Conservation (phyloP, 2,888 invertebrate species). For the Drosophila rellima region DNA sequence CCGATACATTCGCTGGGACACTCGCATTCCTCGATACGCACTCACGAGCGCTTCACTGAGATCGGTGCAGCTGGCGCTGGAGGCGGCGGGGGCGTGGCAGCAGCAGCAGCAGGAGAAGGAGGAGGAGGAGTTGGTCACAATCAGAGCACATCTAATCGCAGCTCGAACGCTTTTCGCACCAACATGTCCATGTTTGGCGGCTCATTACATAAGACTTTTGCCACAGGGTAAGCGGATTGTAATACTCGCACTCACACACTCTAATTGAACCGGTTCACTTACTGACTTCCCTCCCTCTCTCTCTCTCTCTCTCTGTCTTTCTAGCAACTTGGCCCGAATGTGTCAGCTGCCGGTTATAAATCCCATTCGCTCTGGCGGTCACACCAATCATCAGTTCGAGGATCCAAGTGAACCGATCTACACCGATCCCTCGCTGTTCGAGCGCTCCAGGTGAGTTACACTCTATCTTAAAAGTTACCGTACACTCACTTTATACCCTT, state of each 20-base stretch:
- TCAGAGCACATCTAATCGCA: slow-evolving; percentile 79
- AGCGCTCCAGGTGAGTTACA: slow-evolving; percentile 89
- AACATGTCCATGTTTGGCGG: slow-evolving; percentile 89
- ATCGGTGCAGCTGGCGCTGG: slow-evolving; percentile 69
- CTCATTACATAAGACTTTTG: slow-evolving; percentile 90
- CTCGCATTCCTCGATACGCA: slow-evolving; percentile 86
- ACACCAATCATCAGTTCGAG: slow-evolving; percentile 88
- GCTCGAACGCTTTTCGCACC: slow-evolving; percentile 82
- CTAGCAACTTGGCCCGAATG: slow-evolving; percentile 86
- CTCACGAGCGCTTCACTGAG: slow-evolving; percentile 85
- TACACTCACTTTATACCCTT: slow-evolving; percentile 2
- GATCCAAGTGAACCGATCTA: slow-evolving; percentile 97
- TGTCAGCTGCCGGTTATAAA: slow-evolving; percentile 86
- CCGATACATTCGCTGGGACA: slow-evolving; percentile 85
- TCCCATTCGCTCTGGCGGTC: slow-evolving; percentile 86
- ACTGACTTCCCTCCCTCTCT: slow-evolving; percentile 16
- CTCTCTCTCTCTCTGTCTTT: slow-evolving; percentile 1
- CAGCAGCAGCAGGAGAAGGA: slow-evolving; percentile 22
- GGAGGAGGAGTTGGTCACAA: slow-evolving; percentile 50
- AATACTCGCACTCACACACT: not conserved
- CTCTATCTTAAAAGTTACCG: not conserved
- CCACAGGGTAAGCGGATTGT: slow-evolving; percentile 87
- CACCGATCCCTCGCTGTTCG: slow-evolving; percentile 96
- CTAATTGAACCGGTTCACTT: slow-evolving; percentile 53
- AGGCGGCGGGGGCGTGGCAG: slow-evolving; percentile 20